Evolutionary conservation across 2,797 vertebrate genomes (phyloP).

Genomic region (Phrynocephalus forsythii): DNA sequence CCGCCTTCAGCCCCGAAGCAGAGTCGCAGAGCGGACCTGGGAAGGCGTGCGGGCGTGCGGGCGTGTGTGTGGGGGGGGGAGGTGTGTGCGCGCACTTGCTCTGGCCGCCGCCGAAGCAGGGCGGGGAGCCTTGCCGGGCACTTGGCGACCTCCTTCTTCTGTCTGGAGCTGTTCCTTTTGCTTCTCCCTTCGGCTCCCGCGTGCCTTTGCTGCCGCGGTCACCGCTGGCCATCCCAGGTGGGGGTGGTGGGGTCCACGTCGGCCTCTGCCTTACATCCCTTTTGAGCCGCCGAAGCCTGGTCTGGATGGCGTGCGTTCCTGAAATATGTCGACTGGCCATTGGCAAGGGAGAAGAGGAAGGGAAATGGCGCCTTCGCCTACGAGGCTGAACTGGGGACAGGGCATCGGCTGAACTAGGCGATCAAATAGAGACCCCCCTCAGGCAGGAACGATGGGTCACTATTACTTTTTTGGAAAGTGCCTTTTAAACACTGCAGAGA

Average conservation of each 20-base stretch:
- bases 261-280: neutral
- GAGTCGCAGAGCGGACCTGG: neutral
- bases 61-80: neutral
- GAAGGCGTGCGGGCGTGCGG: neutral
- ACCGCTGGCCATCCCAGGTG: no score
- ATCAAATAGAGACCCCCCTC: no score
- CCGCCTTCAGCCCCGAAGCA: neutral
- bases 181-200: neutral
- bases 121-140: no score
- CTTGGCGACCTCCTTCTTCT: neutral
- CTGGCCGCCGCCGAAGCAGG: no score
- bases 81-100: neutral
- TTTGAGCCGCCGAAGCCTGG: neutral
- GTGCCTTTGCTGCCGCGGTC: neutral
- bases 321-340: neutral
- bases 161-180: no score
- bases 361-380: neutral
- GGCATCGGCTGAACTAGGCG: neutral
- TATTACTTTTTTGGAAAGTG: neutral
- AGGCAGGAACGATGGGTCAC: no score
- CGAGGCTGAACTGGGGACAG: neutral
- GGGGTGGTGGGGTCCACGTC: no score
- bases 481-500: neutral
- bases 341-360: fast-evolving
- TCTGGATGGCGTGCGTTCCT: neutral